Conservation (phyloP, 2,113 vertebrate species). For the Plestiodon gilberti region DNA sequence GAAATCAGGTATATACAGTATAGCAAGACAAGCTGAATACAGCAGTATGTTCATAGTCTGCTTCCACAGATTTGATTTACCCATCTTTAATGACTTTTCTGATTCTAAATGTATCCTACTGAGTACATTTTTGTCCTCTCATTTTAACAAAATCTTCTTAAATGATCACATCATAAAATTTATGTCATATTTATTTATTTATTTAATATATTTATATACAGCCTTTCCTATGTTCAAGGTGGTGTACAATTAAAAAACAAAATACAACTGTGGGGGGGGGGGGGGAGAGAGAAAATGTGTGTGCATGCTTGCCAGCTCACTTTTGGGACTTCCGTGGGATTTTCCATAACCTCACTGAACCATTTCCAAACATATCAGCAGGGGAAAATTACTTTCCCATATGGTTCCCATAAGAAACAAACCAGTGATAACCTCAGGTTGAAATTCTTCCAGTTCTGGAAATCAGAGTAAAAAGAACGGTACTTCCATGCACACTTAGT, state of each 20-base stretch:
- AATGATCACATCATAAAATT: neutral
- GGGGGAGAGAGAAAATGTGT: neutral
- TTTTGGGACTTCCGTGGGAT: constrained; percentile 17
- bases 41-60: neutral
- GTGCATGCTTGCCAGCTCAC: neutral
- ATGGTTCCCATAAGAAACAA: constrained; percentile 7
- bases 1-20: neutral
- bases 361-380: constrained; percentile 28
- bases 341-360: constrained; percentile 30
- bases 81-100: neutral
- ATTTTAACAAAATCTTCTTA: neutral
- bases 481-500: neutral
- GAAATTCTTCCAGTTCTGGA: neutral
- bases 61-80: neutral
- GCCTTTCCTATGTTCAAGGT: no score
- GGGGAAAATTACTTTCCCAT: constrained; percentile 5
- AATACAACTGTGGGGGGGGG: no score
- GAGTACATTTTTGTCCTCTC: neutral
- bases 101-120: neutral
- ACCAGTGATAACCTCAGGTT: neutral
- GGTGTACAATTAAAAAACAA: no score
- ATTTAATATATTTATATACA: no score
- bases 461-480: neutral
- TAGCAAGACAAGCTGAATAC: neutral
- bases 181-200: no score